Evolutionary conservation across 2,888 invertebrate genomes (phyloP).

Genomic region (Cryptops parisi): DNA sequence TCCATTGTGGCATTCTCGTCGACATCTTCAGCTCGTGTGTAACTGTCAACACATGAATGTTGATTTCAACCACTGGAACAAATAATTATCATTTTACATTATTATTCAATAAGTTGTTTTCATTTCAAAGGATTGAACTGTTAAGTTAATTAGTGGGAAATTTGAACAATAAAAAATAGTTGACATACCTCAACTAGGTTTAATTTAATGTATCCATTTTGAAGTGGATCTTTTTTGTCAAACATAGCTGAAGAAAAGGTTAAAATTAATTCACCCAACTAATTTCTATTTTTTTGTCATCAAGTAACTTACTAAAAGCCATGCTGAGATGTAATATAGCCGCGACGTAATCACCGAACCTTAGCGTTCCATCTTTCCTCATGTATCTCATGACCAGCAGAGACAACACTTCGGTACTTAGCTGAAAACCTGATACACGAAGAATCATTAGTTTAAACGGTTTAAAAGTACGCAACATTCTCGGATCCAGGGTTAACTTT

Average conservation of each 20-base stretch:
- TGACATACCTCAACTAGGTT: slow-evolving; percentile 57
- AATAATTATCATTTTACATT: slow-evolving; percentile 21
- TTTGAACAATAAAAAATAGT: not conserved
- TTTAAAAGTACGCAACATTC: no score
- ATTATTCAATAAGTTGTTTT: no score
- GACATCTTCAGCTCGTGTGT: no score
- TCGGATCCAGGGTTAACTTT: no score
- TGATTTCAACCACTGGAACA: slow-evolving; percentile 58
- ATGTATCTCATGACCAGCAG: slow-evolving; percentile 72
- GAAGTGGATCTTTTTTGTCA: slow-evolving; percentile 61
- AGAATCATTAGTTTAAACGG: no score
- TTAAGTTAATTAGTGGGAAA: not conserved
- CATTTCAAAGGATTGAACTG: no score
- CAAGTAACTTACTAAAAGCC: slow-evolving; percentile 56
- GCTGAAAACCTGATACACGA: slow-evolving; percentile 48
- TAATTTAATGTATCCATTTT: slow-evolving; percentile 65
- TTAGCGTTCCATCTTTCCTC: slow-evolving; percentile 78
- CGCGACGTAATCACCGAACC: slow-evolving; percentile 84
- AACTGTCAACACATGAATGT: slow-evolving; percentile 53
- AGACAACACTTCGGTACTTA: slow-evolving; percentile 68
- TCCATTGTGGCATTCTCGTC: no score
- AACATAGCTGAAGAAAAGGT: slow-evolving; percentile 26
- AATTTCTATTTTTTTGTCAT: not conserved
- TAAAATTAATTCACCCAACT: not conserved
- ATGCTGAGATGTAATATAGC: slow-evolving; percentile 75